These are phyloP conservation scores for Allolobophora icterica DNA, from an alignment of 2,888 invertebrate species.

Conservation along the genomic window DNA sequence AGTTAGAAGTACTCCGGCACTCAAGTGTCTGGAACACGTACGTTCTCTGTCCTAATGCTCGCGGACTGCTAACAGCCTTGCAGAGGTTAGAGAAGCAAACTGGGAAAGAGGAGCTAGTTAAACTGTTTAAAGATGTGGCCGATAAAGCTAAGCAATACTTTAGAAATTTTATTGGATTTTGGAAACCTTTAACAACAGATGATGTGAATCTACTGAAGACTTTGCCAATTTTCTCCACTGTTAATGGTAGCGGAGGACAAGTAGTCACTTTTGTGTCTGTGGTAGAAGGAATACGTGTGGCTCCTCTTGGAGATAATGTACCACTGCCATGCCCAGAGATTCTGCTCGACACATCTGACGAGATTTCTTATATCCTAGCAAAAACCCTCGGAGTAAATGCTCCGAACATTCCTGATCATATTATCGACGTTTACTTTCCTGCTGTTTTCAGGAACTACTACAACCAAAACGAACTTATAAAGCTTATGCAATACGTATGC, in stretches of 20 bases:
- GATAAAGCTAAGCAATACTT: neutral
- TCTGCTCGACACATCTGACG: neutral
- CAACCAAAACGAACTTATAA: neutral
- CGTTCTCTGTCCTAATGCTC: conserved; percentile 23
- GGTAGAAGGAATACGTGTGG: neutral
- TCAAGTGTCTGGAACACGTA: conserved; percentile 21
- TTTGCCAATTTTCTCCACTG: conserved; percentile 30
- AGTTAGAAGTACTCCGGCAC: conserved; percentile 21
- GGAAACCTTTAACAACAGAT: neutral
- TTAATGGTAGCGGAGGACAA: neutral
- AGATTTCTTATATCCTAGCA: neutral
- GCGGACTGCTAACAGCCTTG: conserved; percentile 29
- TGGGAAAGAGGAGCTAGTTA: neutral
- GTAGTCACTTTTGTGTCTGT: neutral
- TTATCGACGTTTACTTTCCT: conserved; percentile 22
- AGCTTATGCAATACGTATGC: conserved; percentile 24
- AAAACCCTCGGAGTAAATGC: neutral
- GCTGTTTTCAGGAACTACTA: neutral
- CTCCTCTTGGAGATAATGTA: neutral
- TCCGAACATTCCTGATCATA: neutral
- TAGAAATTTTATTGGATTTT: neutral
- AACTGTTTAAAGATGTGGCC: neutral
- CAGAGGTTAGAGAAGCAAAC: neutral
- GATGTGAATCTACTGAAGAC: neutral
- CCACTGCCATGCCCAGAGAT: neutral